Evolutionary conservation across 2,797 vertebrate genomes (phyloP).

Genomic region (Malacoraja senta): DNA sequence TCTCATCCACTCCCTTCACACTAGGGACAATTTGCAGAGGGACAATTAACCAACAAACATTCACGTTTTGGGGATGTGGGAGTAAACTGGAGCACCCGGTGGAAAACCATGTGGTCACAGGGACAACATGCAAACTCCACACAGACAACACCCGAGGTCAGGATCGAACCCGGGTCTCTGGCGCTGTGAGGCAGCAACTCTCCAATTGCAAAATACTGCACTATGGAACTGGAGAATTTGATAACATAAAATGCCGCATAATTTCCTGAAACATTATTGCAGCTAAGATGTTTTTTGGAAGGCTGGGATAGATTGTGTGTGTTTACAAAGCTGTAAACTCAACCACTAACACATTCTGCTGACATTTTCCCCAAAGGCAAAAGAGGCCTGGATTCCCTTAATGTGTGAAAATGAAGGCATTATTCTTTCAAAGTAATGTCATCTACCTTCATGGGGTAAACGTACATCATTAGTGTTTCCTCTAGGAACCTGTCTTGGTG

Average conservation of each 20-base stretch:
- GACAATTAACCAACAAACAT: no score
- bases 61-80: no score
- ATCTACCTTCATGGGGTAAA: conserved; percentile 1
- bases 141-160: no score
- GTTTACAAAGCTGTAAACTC: conserved; percentile 54
- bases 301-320: conserved; percentile 45
- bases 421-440: not conserved
- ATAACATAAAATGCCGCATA: not conserved
- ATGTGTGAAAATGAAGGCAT: not conserved
- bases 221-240: no score
- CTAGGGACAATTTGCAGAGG: no score
- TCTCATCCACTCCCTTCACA: no score
- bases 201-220: no score
- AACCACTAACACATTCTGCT: conserved; percentile 51
- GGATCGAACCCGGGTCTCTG: no score
- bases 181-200: no score
- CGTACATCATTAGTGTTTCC: not conserved
- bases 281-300: not conserved
- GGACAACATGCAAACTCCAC: no score
- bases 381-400: conserved; percentile 18
- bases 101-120: no score
- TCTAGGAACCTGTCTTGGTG: not conserved
- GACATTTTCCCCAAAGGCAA: conserved; percentile 49
- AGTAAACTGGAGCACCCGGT: no score
- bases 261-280: not conserved